Evolutionary conservation across 1,140 invertebrate genomes (phyloP).

Genomic region (Branchinecta lindahli): DNA sequence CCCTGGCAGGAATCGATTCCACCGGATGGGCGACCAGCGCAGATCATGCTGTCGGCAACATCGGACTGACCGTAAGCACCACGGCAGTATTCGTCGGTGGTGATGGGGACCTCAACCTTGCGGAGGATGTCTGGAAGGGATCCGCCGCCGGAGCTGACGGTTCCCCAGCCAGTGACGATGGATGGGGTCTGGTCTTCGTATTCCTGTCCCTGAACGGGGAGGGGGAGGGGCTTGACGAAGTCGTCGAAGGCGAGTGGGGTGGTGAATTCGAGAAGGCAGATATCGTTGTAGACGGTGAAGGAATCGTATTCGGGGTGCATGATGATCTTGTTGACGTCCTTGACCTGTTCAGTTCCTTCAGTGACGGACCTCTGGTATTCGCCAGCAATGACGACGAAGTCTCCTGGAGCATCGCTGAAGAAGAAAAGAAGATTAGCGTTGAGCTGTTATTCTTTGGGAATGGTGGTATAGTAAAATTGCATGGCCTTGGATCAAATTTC

Average conservation of each 20-base stretch:
- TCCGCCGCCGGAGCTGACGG: conserved; percentile 21
- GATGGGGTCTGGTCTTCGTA: conserved; percentile 15
- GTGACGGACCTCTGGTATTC: conserved; percentile 25
- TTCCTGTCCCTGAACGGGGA: conserved; percentile 21
- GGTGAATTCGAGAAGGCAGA: conserved; percentile 24
- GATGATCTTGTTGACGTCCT: conserved; percentile 26
- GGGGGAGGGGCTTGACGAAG: conserved; percentile 20
- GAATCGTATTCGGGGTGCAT: conserved; percentile 25
- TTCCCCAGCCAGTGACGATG: conserved; percentile 31
- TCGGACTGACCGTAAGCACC: conserved; percentile 26
- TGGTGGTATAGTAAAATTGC: too few relatives aligned
- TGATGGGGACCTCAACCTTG: conserved; percentile 33
- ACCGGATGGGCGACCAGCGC: conserved; percentile 24
- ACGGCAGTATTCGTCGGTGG: conserved; percentile 28
- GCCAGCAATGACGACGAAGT: conserved; percentile 26
- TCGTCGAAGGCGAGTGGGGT: conserved; percentile 23
- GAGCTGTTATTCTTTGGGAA: too few relatives aligned
- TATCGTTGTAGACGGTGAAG: conserved; percentile 25
- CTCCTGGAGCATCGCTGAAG: not conserved
- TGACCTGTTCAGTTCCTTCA: conserved; percentile 23
- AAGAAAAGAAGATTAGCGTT: too few relatives aligned
- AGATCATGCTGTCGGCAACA: conserved; percentile 23
- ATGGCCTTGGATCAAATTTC: too few relatives aligned
- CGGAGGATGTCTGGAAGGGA: conserved; percentile 31
- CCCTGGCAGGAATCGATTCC: conserved; percentile 32